phyloP scores from a whole-genome alignment of 2,797 vertebrate species.

The Spinus olivaceus region DNA sequence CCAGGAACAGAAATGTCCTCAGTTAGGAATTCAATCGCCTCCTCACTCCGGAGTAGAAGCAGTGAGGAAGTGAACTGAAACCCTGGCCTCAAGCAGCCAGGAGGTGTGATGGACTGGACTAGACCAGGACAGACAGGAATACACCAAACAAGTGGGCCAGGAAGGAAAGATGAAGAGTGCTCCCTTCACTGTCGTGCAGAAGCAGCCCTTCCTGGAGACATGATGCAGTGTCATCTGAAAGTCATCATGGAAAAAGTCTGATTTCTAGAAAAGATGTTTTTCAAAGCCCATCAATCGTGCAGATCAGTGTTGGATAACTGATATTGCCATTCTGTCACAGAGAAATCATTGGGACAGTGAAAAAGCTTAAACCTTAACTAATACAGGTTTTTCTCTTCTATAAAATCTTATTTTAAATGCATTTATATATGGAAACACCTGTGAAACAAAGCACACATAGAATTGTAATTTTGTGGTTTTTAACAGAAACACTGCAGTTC shows the following conservation, averaged over 20 bases:
- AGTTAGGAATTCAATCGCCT: not conserved
- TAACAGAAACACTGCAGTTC: not conserved
- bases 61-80: not conserved
- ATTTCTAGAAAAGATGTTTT: not conserved
- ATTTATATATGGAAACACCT: not conserved
- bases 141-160: not conserved
- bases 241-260: not conserved
- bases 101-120: not conserved
- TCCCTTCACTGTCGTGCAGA: fast-evolving
- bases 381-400: not conserved
- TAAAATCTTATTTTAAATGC: not conserved
- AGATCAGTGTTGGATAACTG: not conserved
- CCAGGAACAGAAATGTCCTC: not conserved
- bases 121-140: not conserved
- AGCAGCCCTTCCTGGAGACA: not conserved
- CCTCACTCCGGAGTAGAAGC: not conserved
- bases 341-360: not conserved
- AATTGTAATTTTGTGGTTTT: not conserved
- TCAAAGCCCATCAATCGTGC: not conserved
- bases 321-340: not conserved
- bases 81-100: not conserved
- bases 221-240: not conserved
- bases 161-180: not conserved
- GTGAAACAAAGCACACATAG: not conserved
- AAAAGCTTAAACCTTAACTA: not conserved